phyloP scores from a whole-genome alignment of 2,113 vertebrate genomes.

The Platycercus adscitus region DNA sequence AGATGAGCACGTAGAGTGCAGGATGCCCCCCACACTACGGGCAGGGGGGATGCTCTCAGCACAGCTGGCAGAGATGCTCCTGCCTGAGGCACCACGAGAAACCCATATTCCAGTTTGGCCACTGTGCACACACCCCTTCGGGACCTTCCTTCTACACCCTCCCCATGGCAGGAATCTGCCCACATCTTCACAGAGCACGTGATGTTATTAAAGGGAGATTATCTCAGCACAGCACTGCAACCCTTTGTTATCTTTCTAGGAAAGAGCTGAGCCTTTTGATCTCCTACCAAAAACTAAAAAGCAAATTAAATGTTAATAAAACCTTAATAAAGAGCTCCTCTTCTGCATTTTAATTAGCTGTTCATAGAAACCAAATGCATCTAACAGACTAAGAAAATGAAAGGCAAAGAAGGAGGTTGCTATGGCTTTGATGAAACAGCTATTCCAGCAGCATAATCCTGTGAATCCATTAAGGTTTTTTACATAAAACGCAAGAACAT shows the following conservation, averaged over 20 bases:
- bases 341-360: slow-evolving; percentile 37
- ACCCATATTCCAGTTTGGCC: neutral
- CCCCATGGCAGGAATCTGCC: neutral
- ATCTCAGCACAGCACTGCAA: neutral
- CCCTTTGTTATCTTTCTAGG: slow-evolving; percentile 20
- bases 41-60: neutral
- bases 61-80: neutral
- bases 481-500: neutral
- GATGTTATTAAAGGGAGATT: neutral
- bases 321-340: slow-evolving; percentile 23
- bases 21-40: fast-evolving
- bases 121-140: fast-evolving
- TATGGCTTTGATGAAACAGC: slow-evolving; percentile 14
- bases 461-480: slow-evolving; percentile 8
- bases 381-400: slow-evolving; percentile 9
- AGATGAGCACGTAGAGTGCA: neutral
- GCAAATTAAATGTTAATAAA: slow-evolving; percentile 53
- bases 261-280: slow-evolving; percentile 17
- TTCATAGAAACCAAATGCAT: slow-evolving; percentile 8
- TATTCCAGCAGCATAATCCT: neutral
- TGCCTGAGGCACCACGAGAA: neutral
- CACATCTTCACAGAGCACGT: neutral
- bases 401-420: slow-evolving; percentile 12
- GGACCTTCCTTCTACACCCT: fast-evolving
- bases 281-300: slow-evolving; percentile 17